Conservation (phyloP, 2,888 invertebrate genomes). For the Dorcus hopei region DNA sequence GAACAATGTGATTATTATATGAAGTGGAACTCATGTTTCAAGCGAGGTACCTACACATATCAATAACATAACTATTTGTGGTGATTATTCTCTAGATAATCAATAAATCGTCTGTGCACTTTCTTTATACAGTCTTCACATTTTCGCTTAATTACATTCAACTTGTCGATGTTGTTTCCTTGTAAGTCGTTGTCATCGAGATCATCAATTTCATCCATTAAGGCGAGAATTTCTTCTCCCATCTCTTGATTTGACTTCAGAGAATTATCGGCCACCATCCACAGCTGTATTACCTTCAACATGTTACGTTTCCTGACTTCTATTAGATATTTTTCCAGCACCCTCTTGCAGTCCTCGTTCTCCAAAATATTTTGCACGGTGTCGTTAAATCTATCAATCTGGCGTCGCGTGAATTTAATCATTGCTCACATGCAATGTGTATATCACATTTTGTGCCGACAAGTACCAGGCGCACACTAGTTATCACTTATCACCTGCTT, state of each 20-base stretch:
- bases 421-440: background rate
- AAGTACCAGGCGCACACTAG: no score
- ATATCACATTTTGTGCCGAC: background rate
- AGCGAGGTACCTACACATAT: no score
- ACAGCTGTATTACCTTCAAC: background rate
- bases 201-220: no score
- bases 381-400: background rate
- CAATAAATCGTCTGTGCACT: background rate
- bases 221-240: no score
- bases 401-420: background rate
- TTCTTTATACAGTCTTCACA: background rate
- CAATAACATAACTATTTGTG: no score
- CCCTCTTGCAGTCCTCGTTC: background rate
- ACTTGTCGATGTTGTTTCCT: no score
- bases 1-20: no score
- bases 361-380: background rate
- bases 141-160: background rate
- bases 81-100: no score
- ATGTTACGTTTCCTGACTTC: background rate
- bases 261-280: background rate
- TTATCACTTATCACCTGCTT: no score
- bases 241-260: no score
- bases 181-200: no score
- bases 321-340: background rate
- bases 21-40: no score